These are phyloP conservation scores for Holocentrus rufus DNA, from an alignment of 2,797 vertebrate genomes.

Conservation along the genomic window DNA sequence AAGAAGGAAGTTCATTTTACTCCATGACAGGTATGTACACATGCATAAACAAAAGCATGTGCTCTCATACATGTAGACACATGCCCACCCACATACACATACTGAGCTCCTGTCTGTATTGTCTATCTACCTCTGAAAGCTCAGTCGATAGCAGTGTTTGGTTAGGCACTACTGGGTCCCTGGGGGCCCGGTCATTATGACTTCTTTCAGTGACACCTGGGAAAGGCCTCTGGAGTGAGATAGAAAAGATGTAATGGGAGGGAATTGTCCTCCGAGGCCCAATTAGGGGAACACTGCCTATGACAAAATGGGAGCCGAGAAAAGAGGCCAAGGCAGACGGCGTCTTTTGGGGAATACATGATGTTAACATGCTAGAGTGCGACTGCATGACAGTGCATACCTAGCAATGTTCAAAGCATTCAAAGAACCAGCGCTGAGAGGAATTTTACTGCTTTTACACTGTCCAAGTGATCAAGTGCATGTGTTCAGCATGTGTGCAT, in stretches of 20 bases:
- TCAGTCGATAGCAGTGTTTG: conserved; percentile 39
- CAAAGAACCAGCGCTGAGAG: background rate
- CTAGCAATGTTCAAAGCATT: background rate
- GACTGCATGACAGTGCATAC: conserved; percentile 3
- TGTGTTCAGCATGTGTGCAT: background rate
- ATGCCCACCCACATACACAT: conserved; percentile 11
- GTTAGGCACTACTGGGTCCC: conserved; percentile 43
- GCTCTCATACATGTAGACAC: background rate
- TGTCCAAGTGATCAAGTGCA: background rate
- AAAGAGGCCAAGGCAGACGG: conserved; percentile 45
- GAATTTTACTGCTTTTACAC: background rate
- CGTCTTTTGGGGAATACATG: conserved; percentile 33
- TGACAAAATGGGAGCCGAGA: conserved; percentile 61
- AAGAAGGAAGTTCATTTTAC: conserved; percentile 36
- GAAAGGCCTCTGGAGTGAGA: conserved; percentile 52
- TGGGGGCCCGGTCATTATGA: conserved; percentile 44
- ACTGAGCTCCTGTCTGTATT: background rate
- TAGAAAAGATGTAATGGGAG: conserved; percentile 58
- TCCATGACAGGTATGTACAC: conserved; percentile 21
- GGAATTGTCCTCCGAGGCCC: conserved; percentile 65
- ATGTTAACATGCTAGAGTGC: conserved; percentile 40
- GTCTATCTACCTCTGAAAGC: conserved; percentile 18
- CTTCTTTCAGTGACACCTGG: conserved; percentile 53
- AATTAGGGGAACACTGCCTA: conserved; percentile 64
- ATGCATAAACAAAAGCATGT: conserved; percentile 1